A percentile compares a stretch with the other conserved stretches of the same genome.
phyloP scores from a whole-genome alignment of 2,113 vertebrate genomes.

The Rhagologus leucostigma region DNA sequence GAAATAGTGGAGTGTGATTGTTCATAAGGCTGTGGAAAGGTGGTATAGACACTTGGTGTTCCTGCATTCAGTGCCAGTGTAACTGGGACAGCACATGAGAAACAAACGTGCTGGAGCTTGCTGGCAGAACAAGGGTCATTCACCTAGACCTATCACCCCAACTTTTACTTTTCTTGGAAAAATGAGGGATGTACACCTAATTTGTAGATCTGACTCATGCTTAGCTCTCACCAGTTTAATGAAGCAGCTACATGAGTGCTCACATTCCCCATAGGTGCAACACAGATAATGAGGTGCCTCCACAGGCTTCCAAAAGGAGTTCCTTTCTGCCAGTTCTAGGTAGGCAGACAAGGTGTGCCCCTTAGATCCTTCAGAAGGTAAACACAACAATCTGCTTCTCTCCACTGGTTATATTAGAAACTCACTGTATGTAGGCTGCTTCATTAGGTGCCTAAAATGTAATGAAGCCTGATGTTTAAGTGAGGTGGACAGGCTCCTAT shows the following conservation, averaged over 20 bases:
- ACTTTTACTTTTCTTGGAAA: neutral
- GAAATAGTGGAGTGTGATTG: neutral
- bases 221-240: neutral
- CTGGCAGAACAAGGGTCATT: neutral
- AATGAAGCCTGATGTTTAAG: neutral
- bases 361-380: neutral
- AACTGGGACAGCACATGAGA: neutral
- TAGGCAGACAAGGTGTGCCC: neutral
- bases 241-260: neutral
- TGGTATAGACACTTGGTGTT: neutral
- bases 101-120: neutral
- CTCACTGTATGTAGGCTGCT: neutral
- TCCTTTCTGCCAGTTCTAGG: neutral
- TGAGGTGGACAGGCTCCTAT: neutral
- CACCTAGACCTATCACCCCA: neutral
- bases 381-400: neutral
- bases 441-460: neutral
- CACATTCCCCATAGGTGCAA: neutral
- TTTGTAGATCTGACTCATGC: neutral
- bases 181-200: neutral
- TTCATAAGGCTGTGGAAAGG: neutral
- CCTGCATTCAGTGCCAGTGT: neutral
- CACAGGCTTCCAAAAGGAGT: neutral
- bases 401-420: neutral
- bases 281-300: neutral